Evolutionary conservation across 2,113 vertebrate genomes (phyloP), one percentile per base, ranked within the genome.

Genomic region (Carassius carassius): DNA sequence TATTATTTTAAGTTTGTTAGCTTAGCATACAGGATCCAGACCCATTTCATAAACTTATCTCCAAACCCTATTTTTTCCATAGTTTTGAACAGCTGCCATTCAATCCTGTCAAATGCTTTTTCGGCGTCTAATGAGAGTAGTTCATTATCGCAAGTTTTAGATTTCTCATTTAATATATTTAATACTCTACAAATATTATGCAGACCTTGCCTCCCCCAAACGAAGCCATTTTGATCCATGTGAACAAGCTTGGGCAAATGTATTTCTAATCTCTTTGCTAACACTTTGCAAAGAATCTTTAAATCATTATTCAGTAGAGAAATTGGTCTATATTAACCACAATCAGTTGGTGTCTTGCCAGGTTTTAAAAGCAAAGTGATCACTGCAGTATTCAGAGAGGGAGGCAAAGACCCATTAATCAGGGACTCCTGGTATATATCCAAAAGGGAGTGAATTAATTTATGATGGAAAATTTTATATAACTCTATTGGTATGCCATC

Each of bases 91-190:
- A 62, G 58, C 14, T 25, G 25, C 25, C 65, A 69, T 16, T 32
- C 11, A 7, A 69, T 69, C 65, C 25, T 69, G 80, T 23, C 82
- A 77, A 19, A 56, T 21, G 17, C 73, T 51, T 63, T 78, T 67
- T 76, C 82, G 75, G 65, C 65, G 12, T 32, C 25, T 32, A 67
- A 62, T 62, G 16, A 62, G 19, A 67, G 63, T 13, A 67, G 23
- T 67, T 25, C 63, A 67, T 67, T 67, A 29, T 67, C 11, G 10
- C 12, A 32, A 23, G 1, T 62, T 17, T 69, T 69, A 32, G 25
- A 69, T 69, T 69, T 69, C 23, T 69, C 65, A 69, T 69, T 12
- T 25, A 69, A 25, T 29, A 69, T 69, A 32, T 70, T 35, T 6
- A 70, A 37, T 5, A 37, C 2, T 19, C 67, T 70, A 44, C 19